A percentile compares a stretch with the other conserved stretches of the same genome.
Conservation (phyloP, 2,888 invertebrate species). For the Temnothorax ravouxi region DNA sequence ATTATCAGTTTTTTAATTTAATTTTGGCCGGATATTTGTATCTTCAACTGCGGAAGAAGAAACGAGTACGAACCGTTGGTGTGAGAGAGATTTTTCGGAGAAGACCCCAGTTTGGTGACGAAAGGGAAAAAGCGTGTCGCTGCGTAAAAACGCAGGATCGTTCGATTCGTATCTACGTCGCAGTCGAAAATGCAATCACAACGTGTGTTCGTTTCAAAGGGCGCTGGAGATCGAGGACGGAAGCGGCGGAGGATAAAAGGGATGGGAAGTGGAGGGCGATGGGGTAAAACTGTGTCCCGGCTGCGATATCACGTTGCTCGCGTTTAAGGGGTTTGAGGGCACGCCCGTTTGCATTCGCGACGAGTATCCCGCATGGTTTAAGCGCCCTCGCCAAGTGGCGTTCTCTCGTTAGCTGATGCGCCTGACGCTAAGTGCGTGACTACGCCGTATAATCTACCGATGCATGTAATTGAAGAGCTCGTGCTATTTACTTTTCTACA, state of each 20-base stretch:
- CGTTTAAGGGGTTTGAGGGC: slow-evolving; percentile 62
- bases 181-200: slow-evolving; percentile 43
- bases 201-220: slow-evolving; percentile 26
- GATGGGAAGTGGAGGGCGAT: slow-evolving; percentile 19
- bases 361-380: slow-evolving; percentile 65
- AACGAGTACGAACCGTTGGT: too few relatives aligned
- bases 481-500: slow-evolving; percentile 17
- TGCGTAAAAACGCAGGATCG: slow-evolving; percentile 23
- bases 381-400: slow-evolving; percentile 65
- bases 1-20: too few relatives aligned
- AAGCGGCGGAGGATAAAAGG: neutral
- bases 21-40: too few relatives aligned
- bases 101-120: too few relatives aligned
- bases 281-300: slow-evolving; percentile 38
- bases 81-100: too few relatives aligned
- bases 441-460: slow-evolving; percentile 61
- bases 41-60: too few relatives aligned
- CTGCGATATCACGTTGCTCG: slow-evolving; percentile 63
- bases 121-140: neutral
- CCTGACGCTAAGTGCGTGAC: slow-evolving; percentile 66
- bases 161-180: slow-evolving; percentile 8
- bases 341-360: slow-evolving; percentile 63
- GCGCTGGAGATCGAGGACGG: neutral
- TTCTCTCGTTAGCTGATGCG: slow-evolving; percentile 86
- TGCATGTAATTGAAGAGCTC: slow-evolving; percentile 19